Evolutionary conservation across 1,140 invertebrate species (phyloP).

Genomic region (Nephila pilipes): DNA sequence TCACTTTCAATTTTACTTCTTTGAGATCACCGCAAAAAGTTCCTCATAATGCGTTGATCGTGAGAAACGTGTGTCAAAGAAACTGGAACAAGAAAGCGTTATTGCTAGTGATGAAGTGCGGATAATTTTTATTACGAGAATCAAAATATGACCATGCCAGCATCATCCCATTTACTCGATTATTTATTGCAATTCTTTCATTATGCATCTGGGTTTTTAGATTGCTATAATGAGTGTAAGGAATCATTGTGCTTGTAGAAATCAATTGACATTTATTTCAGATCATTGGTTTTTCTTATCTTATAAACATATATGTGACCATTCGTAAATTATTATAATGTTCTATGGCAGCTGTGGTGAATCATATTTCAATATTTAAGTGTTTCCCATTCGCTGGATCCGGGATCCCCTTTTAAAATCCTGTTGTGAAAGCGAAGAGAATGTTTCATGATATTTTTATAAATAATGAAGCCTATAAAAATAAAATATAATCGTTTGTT

Average conservation of each 20-base stretch:
- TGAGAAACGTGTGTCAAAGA: conserved; percentile 16
- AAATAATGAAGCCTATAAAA: too few species aligned
- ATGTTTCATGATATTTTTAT: neutral
- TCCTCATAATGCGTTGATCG: neutral
- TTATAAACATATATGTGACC: neutral
- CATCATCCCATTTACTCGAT: neutral
- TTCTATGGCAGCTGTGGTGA: neutral
- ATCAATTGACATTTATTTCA: conserved; percentile 15
- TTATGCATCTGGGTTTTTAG: conserved; percentile 18
- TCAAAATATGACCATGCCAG: neutral
- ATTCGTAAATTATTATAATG: neutral
- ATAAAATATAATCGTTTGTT: too few species aligned
- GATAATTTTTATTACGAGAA: conserved; percentile 23
- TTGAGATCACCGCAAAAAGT: neutral
- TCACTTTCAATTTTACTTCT: conserved; percentile 19
- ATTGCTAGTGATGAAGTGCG: neutral
- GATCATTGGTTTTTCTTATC: neutral
- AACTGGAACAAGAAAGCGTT: conserved; percentile 13
- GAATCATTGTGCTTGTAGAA: neutral
- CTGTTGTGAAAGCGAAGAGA: neutral
- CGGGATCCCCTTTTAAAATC: neutral
- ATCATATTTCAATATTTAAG: neutral
- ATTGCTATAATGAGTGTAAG: neutral
- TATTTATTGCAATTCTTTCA: conserved; percentile 20
- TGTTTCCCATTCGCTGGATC: neutral